These are phyloP conservation scores for Clivina fossor DNA, from an alignment of 2,888 invertebrate genomes.

Conservation along the genomic window DNA sequence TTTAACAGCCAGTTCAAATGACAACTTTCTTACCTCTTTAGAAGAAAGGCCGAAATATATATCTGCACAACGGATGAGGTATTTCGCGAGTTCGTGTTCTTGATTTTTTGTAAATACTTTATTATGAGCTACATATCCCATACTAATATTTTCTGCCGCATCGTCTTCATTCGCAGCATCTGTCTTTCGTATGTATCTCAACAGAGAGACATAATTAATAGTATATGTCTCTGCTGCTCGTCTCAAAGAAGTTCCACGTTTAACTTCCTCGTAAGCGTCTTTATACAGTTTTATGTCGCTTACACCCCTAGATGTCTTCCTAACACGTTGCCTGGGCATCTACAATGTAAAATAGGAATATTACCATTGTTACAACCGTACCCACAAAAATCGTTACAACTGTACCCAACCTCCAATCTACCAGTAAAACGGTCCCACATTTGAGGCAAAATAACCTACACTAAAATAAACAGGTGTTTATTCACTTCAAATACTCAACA, in stretches of 20 bases:
- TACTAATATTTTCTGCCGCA: no score
- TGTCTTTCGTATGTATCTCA: conserved; percentile 35
- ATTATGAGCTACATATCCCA: conserved; percentile 36
- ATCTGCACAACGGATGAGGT: conserved; percentile 37
- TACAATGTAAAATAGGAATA: conserved; percentile 13
- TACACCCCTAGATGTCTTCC: conserved; percentile 8
- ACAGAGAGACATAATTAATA: conserved; percentile 32
- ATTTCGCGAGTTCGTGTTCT: conserved; percentile 36
- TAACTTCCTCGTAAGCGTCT: conserved; percentile 11
- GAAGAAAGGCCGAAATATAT: conserved; percentile 39
- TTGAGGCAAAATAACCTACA: no score
- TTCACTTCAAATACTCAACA: no score
- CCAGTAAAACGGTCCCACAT: no score
- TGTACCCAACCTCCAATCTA: no score
- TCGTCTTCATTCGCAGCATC: no score
- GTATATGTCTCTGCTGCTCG: conserved; percentile 23
- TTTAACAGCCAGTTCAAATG: conserved; percentile 38
- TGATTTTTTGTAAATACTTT: conserved; percentile 31
- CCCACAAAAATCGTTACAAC: conserved; percentile 26
- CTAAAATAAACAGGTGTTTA: no score
- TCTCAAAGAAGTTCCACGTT: conserved; percentile 14
- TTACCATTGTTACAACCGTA: conserved; percentile 28
- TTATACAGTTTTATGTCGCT: conserved; percentile 21
- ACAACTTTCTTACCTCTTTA: conserved; percentile 39
- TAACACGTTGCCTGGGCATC: conserved; percentile 10